A percentile compares a stretch with the other conserved stretches of the same genome.
phyloP scores from a whole-genome alignment of 1,140 invertebrate species.

The Kradibia gibbosae region DNA sequence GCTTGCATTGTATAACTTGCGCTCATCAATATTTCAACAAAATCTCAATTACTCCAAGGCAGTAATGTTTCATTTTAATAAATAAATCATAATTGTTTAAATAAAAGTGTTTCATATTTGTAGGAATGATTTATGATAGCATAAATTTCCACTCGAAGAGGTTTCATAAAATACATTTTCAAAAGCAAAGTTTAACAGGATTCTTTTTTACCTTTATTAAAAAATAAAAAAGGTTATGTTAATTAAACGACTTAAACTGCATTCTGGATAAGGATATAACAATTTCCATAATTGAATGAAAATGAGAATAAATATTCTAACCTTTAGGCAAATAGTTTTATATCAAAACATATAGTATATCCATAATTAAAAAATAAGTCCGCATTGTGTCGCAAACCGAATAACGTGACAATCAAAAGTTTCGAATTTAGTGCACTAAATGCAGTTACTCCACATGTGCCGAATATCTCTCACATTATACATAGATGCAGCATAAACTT shows the following conservation, averaged over 20 bases:
- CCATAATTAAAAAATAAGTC: background rate
- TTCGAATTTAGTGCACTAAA: background rate
- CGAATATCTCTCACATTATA: background rate
- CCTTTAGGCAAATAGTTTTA: too few relatives aligned
- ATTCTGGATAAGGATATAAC: background rate
- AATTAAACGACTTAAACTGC: background rate
- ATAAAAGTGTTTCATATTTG: background rate
- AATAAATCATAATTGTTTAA: slow-evolving; percentile 11
- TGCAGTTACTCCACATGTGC: background rate
- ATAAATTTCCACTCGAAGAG: background rate
- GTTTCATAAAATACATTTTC: background rate
- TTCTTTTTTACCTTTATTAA: background rate
- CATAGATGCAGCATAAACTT: background rate
- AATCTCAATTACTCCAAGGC: background rate
- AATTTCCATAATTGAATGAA: background rate
- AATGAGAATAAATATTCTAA: too few relatives aligned
- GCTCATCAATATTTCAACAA: background rate
- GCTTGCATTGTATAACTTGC: background rate
- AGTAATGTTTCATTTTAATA: background rate
- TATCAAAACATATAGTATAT: background rate
- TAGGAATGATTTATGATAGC: background rate
- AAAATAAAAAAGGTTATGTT: background rate
- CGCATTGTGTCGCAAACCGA: background rate
- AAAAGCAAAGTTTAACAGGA: background rate
- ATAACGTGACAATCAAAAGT: background rate